Base-by-base conservation (phyloP, 1,140 invertebrate genomes). In the Drosophila pruinosa region DNA sequence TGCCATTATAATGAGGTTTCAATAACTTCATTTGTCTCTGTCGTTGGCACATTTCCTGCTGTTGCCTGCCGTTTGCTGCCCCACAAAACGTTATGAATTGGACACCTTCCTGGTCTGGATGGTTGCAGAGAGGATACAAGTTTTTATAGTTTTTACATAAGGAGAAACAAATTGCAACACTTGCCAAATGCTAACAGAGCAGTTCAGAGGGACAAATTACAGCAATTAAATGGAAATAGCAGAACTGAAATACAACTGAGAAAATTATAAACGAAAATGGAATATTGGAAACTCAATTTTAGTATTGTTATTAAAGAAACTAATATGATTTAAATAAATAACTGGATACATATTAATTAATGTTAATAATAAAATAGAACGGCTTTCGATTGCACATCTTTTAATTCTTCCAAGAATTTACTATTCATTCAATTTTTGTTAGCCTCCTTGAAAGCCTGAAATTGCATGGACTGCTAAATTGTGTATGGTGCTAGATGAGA, bases 11-110 rank as follows among this genome's bases (percentile, higher is more conserved):
- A 85, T 86, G 82, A 85, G 81, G 77, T 86, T 86, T 86, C 82
- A 68, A 86, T 88, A 78, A 81, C 82, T 86, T 80, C 82, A 86
- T 86, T 86, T 86, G 78, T 86, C 82, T 82, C 75, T 86, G 82
- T 86, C 82, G 38, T 28, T 53, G 68, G 62, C 78, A 82, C 50
- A 78, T 69, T 80, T 85, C 34, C 34, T 41, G 28, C 26, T 47
- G 12, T 24, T n/a, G n/a, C 8, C 73, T 71, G 52, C 41, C 38
- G n/a, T 39, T 39, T 26, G 21, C 12, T 43, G 31, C 28, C 57
- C 47, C 47, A 52, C 36, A 52, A 19, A 14, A 50, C 24, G 12
- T 28, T 54, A 15, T 47, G 28, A 24, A 43, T 38, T 38, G 31
- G 28, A 53, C 14, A 52, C 24, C 21, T 47, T 10, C 3, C 1